Conservation (phyloP, 2,888 invertebrate species). For the Orthosia incerta region DNA sequence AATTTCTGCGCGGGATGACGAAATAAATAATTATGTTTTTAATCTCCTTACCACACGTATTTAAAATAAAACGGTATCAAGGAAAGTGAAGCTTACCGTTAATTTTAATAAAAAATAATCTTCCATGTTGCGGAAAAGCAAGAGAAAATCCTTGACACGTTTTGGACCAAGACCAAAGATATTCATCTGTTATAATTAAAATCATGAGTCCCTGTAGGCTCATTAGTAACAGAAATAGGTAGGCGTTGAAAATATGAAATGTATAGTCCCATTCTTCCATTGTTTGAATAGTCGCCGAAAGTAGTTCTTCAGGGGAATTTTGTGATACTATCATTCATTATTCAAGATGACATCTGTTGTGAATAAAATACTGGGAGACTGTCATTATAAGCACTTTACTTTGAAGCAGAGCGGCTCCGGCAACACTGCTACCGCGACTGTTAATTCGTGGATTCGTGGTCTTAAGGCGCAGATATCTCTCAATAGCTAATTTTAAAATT, state of each 20-base stretch:
- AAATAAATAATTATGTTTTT: not conserved
- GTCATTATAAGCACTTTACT: no score
- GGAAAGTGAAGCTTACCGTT: not conserved
- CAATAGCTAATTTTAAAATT: no score
- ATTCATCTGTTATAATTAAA: constrained; percentile 37
- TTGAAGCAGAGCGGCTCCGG: no score
- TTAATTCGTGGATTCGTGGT: no score
- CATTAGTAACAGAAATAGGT: constrained; percentile 28
- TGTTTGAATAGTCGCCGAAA: constrained; percentile 17
- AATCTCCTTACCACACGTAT: constrained; percentile 2
- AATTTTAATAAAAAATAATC: constrained; percentile 21
- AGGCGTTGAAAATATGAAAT: constrained; percentile 27
- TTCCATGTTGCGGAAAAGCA: not conserved
- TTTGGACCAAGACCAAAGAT: constrained; percentile 22
- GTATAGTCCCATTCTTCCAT: constrained; percentile 12
- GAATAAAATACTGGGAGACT: no score
- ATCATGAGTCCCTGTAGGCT: constrained; percentile 7
- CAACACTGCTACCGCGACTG: no score
- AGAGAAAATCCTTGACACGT: constrained; percentile 1
- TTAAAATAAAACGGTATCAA: not conserved
- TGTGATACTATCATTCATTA: no score
- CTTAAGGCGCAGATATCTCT: no score
- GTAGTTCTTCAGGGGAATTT: no score
- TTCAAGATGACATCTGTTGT: no score
- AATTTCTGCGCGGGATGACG: not conserved